Conservation (phyloP, 1,140 invertebrate species). For the Drosophila prosaltans region DNA sequence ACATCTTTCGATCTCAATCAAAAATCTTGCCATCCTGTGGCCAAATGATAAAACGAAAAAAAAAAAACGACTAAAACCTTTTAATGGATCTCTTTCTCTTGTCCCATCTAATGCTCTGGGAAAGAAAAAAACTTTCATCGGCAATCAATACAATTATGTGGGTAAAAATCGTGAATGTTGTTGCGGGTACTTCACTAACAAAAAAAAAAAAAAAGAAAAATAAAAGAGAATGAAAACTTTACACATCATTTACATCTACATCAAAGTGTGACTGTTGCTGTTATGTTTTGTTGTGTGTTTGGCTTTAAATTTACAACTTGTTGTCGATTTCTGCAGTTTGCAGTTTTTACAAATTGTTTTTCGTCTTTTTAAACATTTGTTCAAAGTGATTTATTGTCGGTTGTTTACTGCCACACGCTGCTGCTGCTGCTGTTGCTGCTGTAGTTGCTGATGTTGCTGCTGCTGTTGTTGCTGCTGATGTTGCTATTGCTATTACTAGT, state of each 20-base stretch:
- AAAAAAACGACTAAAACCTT: conserved; percentile 38
- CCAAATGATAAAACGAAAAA: conserved; percentile 19
- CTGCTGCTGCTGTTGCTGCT: neutral
- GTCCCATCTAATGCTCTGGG: conserved; percentile 9
- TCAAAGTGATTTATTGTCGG: conserved; percentile 73
- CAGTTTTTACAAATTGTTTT: conserved; percentile 60
- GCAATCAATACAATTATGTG: conserved; percentile 57
- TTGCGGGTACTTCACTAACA: neutral
- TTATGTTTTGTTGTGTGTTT: conserved; percentile 35
- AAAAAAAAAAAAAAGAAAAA: conserved; percentile 1
- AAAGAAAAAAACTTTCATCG: conserved; percentile 44
- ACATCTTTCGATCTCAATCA: conserved; percentile 3
- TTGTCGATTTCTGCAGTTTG: conserved; percentile 52
- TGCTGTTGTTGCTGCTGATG: neutral
- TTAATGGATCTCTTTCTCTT: conserved; percentile 27
- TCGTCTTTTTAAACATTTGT: conserved; percentile 61
- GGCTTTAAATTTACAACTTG: conserved; percentile 70
- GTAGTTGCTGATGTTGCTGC: neutral
- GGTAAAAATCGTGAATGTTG: conserved; percentile 51
- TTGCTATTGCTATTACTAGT: neutral
- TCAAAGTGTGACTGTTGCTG: conserved; percentile 65
- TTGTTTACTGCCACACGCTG: conserved; percentile 53
- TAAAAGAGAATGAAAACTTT: conserved; percentile 35
- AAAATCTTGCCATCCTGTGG: conserved; percentile 13
- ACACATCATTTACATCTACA: conserved; percentile 62